These are phyloP conservation scores for Malurus alboscapulatus DNA, from an alignment of 2,113 vertebrate species.

Conservation along the genomic window DNA sequence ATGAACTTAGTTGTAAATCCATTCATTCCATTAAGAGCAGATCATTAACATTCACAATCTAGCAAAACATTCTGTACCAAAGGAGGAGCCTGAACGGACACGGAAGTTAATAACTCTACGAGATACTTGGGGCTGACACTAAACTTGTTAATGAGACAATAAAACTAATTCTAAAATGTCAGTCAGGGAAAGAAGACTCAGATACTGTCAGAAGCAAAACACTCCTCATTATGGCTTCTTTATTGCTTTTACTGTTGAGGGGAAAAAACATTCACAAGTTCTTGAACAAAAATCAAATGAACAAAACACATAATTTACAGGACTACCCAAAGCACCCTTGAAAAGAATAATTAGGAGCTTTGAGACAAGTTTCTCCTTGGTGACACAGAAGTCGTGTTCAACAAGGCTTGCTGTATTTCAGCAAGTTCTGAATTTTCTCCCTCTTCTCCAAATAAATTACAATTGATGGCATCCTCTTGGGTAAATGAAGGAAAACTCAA, in stretches of 20 bases:
- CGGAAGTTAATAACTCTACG: slow-evolving; percentile 40
- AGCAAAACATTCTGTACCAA: slow-evolving; percentile 15
- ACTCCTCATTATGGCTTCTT: slow-evolving; percentile 39
- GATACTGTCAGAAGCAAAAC: slow-evolving; percentile 10
- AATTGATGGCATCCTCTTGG: neutral
- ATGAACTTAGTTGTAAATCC: neutral
- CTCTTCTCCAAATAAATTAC: neutral
- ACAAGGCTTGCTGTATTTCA: neutral
- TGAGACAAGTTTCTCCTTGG: slow-evolving; percentile 12
- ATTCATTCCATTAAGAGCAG: slow-evolving; percentile 7
- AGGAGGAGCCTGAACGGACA: neutral
- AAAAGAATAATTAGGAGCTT: slow-evolving; percentile 14
- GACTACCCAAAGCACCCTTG: neutral
- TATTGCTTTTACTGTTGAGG: neutral
- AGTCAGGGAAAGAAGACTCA: slow-evolving; percentile 40
- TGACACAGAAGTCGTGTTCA: neutral
- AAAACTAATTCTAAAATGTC: slow-evolving; percentile 57
- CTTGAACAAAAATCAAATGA: neutral
- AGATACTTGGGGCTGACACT: slow-evolving; percentile 58
- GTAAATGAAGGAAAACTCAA: neutral
- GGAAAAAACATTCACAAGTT: neutral
- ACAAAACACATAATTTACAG: neutral
- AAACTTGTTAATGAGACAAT: slow-evolving; percentile 68
- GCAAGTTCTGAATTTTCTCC: neutral
- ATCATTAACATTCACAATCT: slow-evolving; percentile 37